phyloP scores from a whole-genome alignment of 2,113 vertebrate genomes.

The Rutilus rutilus region DNA sequence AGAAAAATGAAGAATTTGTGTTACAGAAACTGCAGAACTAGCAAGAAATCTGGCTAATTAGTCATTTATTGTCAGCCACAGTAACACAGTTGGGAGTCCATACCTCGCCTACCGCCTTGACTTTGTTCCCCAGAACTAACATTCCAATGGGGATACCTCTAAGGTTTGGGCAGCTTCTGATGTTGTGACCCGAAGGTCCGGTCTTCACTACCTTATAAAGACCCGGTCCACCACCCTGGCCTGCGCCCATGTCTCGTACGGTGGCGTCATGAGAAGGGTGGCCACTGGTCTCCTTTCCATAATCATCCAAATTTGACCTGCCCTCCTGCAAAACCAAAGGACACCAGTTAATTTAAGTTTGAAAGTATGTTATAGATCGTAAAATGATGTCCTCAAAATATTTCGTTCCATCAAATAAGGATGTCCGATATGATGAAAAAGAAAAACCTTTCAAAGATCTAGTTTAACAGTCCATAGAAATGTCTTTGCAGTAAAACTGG shows the following conservation, averaged over 20 bases:
- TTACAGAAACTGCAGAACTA: constrained; percentile 62
- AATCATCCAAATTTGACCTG: constrained; percentile 91
- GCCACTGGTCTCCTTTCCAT: constrained; percentile 93
- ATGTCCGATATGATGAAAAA: neutral
- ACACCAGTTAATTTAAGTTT: constrained; percentile 62
- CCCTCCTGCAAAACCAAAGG: constrained; percentile 89
- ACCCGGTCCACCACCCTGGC: constrained; percentile 94
- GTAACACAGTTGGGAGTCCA: constrained; percentile 82
- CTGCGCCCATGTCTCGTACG: constrained; percentile 87
- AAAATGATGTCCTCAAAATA: neutral
- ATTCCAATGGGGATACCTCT: constrained; percentile 99
- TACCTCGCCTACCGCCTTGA: constrained; percentile 99
- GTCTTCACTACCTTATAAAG: constrained; percentile 99
- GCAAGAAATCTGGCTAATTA: constrained; percentile 79
- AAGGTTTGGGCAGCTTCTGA: constrained; percentile 99
- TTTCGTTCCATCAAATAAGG: neutral
- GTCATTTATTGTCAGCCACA: constrained; percentile 86
- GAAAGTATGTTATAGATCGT: neutral
- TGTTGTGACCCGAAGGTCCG: constrained; percentile 99
- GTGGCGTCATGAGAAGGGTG: constrained; percentile 90
- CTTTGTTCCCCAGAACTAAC: constrained; percentile 99
- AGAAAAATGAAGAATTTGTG: constrained; percentile 54
- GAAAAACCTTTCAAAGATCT: neutral
- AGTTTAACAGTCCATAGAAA: neutral
- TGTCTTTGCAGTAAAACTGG: too few relatives aligned